phyloP scores from a whole-genome alignment of 2,888 invertebrate genomes.

The Meganola albula region DNA sequence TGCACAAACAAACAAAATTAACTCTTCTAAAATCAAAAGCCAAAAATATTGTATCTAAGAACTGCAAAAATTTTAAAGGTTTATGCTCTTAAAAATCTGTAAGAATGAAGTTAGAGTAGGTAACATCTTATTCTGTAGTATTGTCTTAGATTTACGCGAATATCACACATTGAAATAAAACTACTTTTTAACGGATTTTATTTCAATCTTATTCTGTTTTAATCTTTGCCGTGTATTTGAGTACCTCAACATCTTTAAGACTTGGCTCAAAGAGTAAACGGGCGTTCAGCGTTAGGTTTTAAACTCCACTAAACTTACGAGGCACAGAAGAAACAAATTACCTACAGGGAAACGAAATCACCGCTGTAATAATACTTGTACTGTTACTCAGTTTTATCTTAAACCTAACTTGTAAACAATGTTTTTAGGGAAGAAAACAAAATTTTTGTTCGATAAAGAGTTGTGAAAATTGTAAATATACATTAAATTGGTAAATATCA shows the following conservation, averaged over 20 bases:
- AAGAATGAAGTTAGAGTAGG: too few relatives aligned
- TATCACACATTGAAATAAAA: too few relatives aligned
- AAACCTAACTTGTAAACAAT: conserved; percentile 17
- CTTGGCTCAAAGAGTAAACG: conserved; percentile 62
- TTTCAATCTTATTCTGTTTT: conserved; percentile 15
- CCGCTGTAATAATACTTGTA: conserved; percentile 33
- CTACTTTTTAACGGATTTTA: too few relatives aligned
- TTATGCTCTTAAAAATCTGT: too few relatives aligned
- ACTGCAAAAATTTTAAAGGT: too few relatives aligned
- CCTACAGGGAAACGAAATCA: conserved; percentile 60
- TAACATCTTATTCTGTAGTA: too few relatives aligned
- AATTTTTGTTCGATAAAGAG: too few relatives aligned
- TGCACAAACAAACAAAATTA: too few relatives aligned
- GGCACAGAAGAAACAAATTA: conserved; percentile 63
- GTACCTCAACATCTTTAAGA: conserved; percentile 46
- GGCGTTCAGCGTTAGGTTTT: conserved; percentile 60
- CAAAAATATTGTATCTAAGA: too few relatives aligned
- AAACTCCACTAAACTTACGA: conserved; percentile 57
- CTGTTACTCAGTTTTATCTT: conserved; percentile 18
- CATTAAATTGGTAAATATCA: too few relatives aligned
- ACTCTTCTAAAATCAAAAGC: too few relatives aligned
- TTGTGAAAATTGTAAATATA: conserved; percentile 10
- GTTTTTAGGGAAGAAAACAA: conserved; percentile 2
- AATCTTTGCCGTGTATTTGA: conserved; percentile 51
- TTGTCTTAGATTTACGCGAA: too few relatives aligned